phyloP scores from a whole-genome alignment of 1,140 invertebrate species.

The Sycophila sp. region DNA sequence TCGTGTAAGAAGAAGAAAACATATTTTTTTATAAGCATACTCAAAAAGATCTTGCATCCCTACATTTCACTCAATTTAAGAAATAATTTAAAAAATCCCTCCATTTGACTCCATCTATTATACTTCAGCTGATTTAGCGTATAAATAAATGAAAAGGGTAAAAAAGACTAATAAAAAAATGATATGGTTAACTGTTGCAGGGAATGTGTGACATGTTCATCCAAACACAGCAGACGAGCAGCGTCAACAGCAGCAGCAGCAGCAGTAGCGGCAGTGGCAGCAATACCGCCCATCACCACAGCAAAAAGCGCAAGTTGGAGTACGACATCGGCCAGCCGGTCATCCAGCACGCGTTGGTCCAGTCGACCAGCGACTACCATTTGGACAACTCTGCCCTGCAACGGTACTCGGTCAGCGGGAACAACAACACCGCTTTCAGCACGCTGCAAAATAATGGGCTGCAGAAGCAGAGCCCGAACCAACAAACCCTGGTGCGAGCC shows the following conservation, averaged over 20 bases:
- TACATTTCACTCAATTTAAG: too few species aligned
- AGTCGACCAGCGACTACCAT: conserved; percentile 62
- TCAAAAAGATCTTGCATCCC: too few species aligned
- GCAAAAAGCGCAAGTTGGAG: conserved; percentile 71
- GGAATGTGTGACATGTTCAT: conserved; percentile 80
- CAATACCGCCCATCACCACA: conserved; percentile 61
- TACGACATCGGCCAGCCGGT: conserved; percentile 68
- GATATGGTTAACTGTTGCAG: conserved; percentile 67
- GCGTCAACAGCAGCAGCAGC: conserved; percentile 67
- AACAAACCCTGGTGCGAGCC: conserved; percentile 74
- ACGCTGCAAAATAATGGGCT: conserved; percentile 65
- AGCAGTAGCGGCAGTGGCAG: conserved; percentile 64
- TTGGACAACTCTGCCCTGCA: conserved; percentile 49
- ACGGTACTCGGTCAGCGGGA: conserved; percentile 62
- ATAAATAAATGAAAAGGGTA: too few species aligned
- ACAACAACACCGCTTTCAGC: conserved; percentile 53
- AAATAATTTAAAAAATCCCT: too few species aligned
- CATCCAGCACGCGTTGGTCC: conserved; percentile 65
- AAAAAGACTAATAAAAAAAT: too few species aligned
- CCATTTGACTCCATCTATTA: too few species aligned
- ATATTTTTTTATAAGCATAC: too few species aligned
- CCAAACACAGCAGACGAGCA: conserved; percentile 72
- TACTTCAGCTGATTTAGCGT: too few species aligned
- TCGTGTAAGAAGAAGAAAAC: too few species aligned
- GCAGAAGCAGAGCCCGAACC: conserved; percentile 67